Evolutionary conservation across 2,888 invertebrate genomes (phyloP).

Genomic region (Drosophila colorata): DNA sequence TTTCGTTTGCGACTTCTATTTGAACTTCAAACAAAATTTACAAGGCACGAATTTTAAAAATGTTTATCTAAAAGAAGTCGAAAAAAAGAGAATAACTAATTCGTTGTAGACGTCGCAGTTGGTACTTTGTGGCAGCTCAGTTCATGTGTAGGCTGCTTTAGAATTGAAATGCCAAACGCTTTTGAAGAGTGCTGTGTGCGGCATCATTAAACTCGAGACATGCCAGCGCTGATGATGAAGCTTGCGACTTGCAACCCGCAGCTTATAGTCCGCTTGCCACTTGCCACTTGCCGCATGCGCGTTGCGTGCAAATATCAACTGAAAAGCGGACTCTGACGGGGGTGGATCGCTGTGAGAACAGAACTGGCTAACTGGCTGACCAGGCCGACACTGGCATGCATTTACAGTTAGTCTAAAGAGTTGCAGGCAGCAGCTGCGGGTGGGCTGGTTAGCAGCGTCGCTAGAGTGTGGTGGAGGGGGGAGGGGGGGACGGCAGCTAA

Average conservation of each 20-base stretch:
- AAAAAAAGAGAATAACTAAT: constrained; percentile 34
- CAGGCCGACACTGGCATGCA: constrained; percentile 60
- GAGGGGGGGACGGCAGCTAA: neutral
- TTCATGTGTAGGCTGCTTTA: constrained; percentile 51
- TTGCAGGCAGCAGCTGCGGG: neutral
- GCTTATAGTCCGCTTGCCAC: constrained; percentile 38
- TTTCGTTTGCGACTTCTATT: too few species aligned
- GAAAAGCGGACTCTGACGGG: constrained; percentile 57
- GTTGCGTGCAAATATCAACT: constrained; percentile 76
- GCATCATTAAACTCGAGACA: constrained; percentile 68
- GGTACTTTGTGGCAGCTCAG: constrained; percentile 6
- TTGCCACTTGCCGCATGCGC: constrained; percentile 44
- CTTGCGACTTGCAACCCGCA: constrained; percentile 40
- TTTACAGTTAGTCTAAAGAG: constrained; percentile 62
- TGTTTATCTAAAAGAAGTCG: too few species aligned
- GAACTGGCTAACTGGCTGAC: constrained; percentile 34
- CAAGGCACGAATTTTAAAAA: too few species aligned
- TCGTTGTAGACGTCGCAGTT: constrained; percentile 14
- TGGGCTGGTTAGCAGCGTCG: neutral
- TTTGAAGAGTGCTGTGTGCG: constrained; percentile 70
- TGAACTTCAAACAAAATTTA: too few species aligned
- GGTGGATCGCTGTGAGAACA: constrained; percentile 74
- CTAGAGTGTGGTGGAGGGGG: neutral
- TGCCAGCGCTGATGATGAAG: constrained; percentile 47
- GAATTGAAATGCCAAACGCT: constrained; percentile 78